These are phyloP conservation scores for Mnemiopsis leidyi DNA, from an alignment of 37 sponge, comb jelly and placozoan genomes.

Conservation along the genomic window DNA sequence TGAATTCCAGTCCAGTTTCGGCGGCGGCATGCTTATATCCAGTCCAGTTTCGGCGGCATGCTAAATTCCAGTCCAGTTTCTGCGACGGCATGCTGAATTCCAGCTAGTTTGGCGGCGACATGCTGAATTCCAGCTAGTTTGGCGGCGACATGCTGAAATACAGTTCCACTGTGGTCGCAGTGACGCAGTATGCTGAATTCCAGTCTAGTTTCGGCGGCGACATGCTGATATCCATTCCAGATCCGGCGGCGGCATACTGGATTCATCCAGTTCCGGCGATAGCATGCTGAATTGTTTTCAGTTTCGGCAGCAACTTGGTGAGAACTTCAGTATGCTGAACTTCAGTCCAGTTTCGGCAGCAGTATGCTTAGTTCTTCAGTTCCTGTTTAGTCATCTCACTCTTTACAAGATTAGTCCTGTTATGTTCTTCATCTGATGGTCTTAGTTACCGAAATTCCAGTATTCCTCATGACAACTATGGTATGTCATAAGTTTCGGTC, in stretches of 20 bases:
- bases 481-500: no score
- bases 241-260: not conserved
- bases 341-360: not conserved
- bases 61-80: conserved; percentile 16
- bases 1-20: not conserved
- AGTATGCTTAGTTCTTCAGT: no score
- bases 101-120: not conserved
- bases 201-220: not conserved
- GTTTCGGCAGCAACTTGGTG: not conserved
- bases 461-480: no score
- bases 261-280: not conserved
- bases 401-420: no score
- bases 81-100: not conserved
- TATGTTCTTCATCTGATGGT: no score
- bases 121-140: not conserved
- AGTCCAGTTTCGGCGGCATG: not conserved
- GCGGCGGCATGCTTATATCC: not conserved
- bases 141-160: not conserved
- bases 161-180: not conserved
- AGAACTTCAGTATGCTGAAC: not conserved
- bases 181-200: not conserved
- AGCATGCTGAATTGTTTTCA: not conserved
- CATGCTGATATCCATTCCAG: not conserved
- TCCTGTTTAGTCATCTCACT: no score
- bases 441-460: no score